These are phyloP conservation scores for Nomada ruficornis DNA, from an alignment of 2,888 invertebrate genomes.

Conservation along the genomic window DNA sequence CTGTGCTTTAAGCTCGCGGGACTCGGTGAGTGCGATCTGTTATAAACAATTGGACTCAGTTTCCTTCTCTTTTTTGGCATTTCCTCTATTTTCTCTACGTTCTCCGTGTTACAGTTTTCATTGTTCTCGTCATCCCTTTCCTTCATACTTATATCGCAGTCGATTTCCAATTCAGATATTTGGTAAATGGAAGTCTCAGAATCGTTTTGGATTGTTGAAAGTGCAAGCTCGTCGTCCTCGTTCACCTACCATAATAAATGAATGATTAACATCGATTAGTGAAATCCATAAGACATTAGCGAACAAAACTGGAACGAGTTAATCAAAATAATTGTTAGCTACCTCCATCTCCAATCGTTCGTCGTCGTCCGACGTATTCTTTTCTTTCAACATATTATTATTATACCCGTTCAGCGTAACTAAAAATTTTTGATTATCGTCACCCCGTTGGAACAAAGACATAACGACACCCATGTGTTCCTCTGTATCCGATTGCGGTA, in stretches of 20 bases:
- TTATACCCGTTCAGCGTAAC: constrained; percentile 83
- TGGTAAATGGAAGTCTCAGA: constrained; percentile 73
- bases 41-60: constrained; percentile 82
- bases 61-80: constrained; percentile 78
- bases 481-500: constrained; percentile 74
- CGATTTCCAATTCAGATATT: constrained; percentile 80
- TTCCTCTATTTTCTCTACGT: constrained; percentile 75
- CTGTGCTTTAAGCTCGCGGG: constrained; percentile 56
- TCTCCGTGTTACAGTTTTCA: constrained; percentile 77
- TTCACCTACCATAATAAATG: constrained; percentile 71
- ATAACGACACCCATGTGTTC: constrained; percentile 82
- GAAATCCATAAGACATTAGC: neutral
- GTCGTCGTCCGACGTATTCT: constrained; percentile 76
- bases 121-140: constrained; percentile 75
- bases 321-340: constrained; percentile 38
- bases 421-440: constrained; percentile 82
- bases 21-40: constrained; percentile 77
- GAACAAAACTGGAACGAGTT: neutral
- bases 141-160: constrained; percentile 64
- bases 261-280: constrained; percentile 11
- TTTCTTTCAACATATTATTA: constrained; percentile 78
- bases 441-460: constrained; percentile 81
- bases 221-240: constrained; percentile 79
- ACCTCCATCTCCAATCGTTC: constrained; percentile 80
- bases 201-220: constrained; percentile 73